These are phyloP conservation scores for Copidosoma aretas DNA, from an alignment of 2,888 invertebrate genomes.

Conservation along the genomic window DNA sequence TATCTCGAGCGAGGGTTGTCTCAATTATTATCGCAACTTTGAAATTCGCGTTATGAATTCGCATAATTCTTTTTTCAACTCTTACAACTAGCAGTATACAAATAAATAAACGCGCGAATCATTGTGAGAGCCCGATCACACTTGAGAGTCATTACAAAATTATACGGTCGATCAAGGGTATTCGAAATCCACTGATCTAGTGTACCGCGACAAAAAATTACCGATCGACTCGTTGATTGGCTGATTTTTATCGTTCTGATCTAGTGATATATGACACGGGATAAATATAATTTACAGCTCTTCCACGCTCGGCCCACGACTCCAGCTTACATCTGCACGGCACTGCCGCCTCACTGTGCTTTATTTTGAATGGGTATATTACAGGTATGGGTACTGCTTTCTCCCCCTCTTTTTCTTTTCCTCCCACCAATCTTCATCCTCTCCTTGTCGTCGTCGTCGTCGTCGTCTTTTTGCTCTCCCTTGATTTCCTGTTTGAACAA, in stretches of 20 bases:
- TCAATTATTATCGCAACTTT: too few species aligned
- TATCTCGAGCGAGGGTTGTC: too few species aligned
- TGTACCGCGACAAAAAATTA: conserved; percentile 15
- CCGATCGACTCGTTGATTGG: conserved; percentile 27
- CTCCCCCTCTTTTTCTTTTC: background rate
- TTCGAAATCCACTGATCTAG: conserved; percentile 26
- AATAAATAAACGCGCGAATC: background rate
- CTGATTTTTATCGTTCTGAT: conserved; percentile 22
- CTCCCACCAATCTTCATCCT: background rate
- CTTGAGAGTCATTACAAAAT: conserved; percentile 29
- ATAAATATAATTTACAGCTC: conserved; percentile 34
- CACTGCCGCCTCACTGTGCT: background rate
- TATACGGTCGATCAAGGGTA: conserved; percentile 14
- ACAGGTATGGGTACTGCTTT: background rate
- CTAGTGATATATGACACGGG: conserved; percentile 18
- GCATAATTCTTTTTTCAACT: too few species aligned
- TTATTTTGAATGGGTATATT: too few species aligned
- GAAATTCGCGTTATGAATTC: too few species aligned
- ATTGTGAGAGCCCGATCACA: background rate
- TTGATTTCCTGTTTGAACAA: background rate
- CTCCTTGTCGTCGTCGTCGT: background rate
- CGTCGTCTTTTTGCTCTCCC: background rate
- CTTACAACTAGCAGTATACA: background rate
- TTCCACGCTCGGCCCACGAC: background rate
- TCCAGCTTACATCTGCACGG: background rate